phyloP scores from a whole-genome alignment of 2,888 invertebrate species.

The Lutraria lutraria region DNA sequence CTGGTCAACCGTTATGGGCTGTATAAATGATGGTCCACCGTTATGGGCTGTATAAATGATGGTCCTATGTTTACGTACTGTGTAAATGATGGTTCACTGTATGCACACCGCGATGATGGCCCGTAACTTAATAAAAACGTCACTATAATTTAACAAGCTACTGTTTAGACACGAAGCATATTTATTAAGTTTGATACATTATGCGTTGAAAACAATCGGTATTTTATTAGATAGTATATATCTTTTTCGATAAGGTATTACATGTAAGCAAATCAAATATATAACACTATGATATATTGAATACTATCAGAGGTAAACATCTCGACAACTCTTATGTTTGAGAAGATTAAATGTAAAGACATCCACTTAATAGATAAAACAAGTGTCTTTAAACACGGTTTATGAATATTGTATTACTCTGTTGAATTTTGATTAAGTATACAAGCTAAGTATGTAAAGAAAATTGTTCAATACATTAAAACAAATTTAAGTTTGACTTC shows the following conservation, averaged over 20 bases:
- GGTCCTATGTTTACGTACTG: too few species aligned
- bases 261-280: conserved; percentile 30
- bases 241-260: conserved; percentile 4
- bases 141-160: not conserved
- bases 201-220: conserved; percentile 14
- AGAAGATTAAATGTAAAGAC: conserved; percentile 34
- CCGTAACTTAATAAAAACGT: not conserved
- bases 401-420: conserved; percentile 9
- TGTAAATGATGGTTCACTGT: too few species aligned
- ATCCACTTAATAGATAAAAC: conserved; percentile 52
- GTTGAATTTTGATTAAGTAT: conserved; percentile 23
- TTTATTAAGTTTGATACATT: not conserved
- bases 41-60: too few species aligned
- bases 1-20: too few species aligned
- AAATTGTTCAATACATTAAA: conserved; percentile 23
- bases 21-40: too few species aligned
- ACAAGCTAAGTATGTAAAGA: not conserved
- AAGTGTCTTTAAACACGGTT: conserved; percentile 42
- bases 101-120: not conserved
- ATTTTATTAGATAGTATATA: not conserved
- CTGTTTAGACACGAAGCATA: not conserved
- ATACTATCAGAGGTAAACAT: conserved; percentile 33
- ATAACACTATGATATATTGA: conserved; percentile 31
- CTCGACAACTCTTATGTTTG: conserved; percentile 26
- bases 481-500: conserved; percentile 1